Percentiles rank a stretch among this genome's conserved stretches.
phyloP scores from a whole-genome alignment of 2,113 vertebrate species.

The Heloderma charlesbogerti region DNA sequence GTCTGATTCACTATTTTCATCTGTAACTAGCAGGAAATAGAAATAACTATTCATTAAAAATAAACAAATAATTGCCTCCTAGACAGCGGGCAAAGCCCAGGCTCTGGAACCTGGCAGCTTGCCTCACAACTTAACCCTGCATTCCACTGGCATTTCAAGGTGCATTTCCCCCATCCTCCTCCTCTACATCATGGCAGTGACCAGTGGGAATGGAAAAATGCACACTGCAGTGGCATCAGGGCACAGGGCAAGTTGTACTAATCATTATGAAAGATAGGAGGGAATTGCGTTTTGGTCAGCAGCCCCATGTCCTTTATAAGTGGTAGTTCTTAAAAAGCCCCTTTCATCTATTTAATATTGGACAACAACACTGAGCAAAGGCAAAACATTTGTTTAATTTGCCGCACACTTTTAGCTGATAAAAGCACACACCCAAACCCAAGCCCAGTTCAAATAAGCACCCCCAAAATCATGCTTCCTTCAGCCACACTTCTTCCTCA shows the following conservation, averaged over 20 bases:
- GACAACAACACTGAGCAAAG: not conserved
- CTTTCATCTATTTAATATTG: not conserved
- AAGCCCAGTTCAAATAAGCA: not conserved
- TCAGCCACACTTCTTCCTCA: constrained; percentile 58
- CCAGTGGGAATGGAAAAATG: not conserved
- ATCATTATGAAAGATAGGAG: not conserved
- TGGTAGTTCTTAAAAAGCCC: not conserved
- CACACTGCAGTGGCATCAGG: not conserved
- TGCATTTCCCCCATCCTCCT: not conserved
- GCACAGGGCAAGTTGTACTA: not conserved
- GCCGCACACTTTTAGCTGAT: not conserved
- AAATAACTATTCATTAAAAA: not conserved
- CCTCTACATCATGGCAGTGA: not conserved
- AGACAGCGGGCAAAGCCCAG: not conserved
- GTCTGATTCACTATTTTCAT: constrained; percentile 97
- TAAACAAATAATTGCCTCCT: not conserved
- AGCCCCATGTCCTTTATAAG: not conserved
- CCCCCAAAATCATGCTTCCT: not conserved
- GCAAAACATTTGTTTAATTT: not conserved
- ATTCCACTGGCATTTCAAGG: not conserved
- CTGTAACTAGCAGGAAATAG: constrained; percentile 81
- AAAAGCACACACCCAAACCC: not conserved
- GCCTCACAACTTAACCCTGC: not conserved
- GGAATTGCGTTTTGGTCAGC: not conserved
- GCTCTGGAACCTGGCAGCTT: not conserved